These are phyloP conservation scores for Desoria tigrina DNA, from an alignment of 2,888 invertebrate species.

Conservation along the genomic window DNA sequence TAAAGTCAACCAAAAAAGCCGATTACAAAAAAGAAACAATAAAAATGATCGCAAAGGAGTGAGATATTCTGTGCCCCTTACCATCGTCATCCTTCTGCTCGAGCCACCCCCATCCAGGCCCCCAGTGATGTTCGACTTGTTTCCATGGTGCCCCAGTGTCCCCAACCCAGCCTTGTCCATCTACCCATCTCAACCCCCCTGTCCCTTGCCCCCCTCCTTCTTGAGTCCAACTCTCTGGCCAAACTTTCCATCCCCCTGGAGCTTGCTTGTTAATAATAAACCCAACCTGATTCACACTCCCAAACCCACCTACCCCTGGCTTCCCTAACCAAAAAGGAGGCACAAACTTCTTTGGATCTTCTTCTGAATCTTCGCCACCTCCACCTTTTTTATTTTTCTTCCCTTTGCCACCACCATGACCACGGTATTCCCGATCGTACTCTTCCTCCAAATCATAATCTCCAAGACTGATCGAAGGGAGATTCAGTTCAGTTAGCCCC, in stretches of 20 bases:
- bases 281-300: slow-evolving; percentile 6
- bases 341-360: slow-evolving; percentile 12
- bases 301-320: slow-evolving; percentile 15
- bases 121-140: slow-evolving; percentile 32
- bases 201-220: slow-evolving; percentile 27
- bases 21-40: no score
- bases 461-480: slow-evolving; percentile 4
- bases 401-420: slow-evolving; percentile 5
- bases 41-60: no score
- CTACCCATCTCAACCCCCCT: slow-evolving; percentile 35
- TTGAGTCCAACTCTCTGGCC: slow-evolving; percentile 36
- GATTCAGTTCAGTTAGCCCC: no score
- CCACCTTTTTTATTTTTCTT: slow-evolving; percentile 10
- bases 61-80: no score
- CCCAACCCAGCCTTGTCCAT: slow-evolving; percentile 37
- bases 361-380: slow-evolving; percentile 16
- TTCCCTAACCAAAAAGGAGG: slow-evolving; percentile 18
- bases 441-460: slow-evolving; percentile 26
- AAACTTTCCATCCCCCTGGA: slow-evolving; percentile 33
- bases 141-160: slow-evolving; percentile 39
- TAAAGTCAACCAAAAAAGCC: no score
- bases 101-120: slow-evolving; percentile 29
- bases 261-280: slow-evolving; percentile 6
- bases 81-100: neutral
- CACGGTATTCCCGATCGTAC: neutral